Percentiles rank a stretch among this genome's conserved stretches.
Conservation (phyloP, 2,888 invertebrate species). For the Corbicula japonica region DNA sequence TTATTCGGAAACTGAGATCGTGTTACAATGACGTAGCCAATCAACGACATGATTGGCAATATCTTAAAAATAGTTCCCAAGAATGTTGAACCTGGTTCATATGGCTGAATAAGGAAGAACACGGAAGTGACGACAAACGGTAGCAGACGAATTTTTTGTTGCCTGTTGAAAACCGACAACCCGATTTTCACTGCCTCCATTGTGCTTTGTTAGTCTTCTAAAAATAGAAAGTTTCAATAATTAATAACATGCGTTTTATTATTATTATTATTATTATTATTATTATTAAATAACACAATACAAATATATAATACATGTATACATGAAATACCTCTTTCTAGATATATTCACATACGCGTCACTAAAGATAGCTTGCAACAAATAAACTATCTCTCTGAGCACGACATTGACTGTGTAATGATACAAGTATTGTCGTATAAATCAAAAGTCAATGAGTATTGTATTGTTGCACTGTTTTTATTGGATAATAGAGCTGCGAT, state of each 20-base stretch:
- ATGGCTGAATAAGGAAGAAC: slow-evolving; percentile 68
- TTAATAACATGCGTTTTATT: not conserved
- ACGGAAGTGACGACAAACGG: slow-evolving; percentile 69
- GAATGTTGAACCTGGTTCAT: slow-evolving; percentile 69
- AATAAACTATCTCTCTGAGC: too few species aligned
- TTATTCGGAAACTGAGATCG: slow-evolving; percentile 54
- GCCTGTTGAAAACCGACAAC: slow-evolving; percentile 51
- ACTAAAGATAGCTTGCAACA: too few species aligned
- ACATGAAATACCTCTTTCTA: too few species aligned
- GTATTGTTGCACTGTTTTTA: too few species aligned
- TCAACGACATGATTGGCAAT: slow-evolving; percentile 75
- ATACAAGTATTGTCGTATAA: too few species aligned
- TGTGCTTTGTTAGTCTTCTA: slow-evolving; percentile 6
- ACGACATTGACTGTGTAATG: too few species aligned
- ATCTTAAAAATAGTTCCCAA: slow-evolving; percentile 74
- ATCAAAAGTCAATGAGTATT: too few species aligned
- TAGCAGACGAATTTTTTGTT: slow-evolving; percentile 63
- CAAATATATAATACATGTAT: too few species aligned
- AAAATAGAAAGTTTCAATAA: not conserved
- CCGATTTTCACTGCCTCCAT: slow-evolving; percentile 60
- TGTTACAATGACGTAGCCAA: slow-evolving; percentile 65
- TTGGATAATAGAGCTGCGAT: too few species aligned
- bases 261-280: too few species aligned
- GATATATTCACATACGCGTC: too few species aligned
- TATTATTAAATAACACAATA: too few species aligned